Evolutionary conservation across 2,113 vertebrate species (phyloP).

Genomic region (Calyptomena viridis): DNA sequence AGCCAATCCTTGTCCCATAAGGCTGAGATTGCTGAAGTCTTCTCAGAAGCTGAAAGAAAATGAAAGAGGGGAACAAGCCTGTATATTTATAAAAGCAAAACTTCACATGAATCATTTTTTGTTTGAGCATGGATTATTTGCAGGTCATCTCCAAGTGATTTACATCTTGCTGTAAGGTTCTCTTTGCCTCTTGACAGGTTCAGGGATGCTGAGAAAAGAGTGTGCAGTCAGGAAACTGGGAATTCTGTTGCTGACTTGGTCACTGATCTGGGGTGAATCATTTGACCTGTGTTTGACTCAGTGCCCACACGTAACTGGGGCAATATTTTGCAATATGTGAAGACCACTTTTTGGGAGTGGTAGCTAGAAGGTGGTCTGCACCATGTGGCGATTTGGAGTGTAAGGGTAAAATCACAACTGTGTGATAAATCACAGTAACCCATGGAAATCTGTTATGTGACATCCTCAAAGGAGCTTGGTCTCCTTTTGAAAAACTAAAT

Average conservation of each 20-base stretch:
- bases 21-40: background rate
- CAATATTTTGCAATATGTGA: background rate
- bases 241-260: background rate
- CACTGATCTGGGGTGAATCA: background rate
- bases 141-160: background rate
- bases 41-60: background rate
- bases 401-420: background rate
- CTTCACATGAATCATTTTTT: background rate
- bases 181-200: background rate
- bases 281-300: background rate
- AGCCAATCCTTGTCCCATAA: background rate
- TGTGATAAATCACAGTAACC: background rate
- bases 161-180: background rate
- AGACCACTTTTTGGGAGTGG: background rate
- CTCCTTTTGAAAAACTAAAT: background rate
- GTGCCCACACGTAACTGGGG: fast-evolving
- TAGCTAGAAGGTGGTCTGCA: background rate
- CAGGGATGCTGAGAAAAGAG: background rate
- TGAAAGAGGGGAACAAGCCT: background rate
- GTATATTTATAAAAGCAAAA: background rate
- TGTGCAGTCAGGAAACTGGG: background rate
- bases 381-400: background rate
- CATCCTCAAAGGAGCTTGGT: background rate
- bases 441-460: background rate
- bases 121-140: background rate